These are phyloP conservation scores for Mycalesis mineus DNA, from an alignment of 2,888 invertebrate species.

Conservation along the genomic window DNA sequence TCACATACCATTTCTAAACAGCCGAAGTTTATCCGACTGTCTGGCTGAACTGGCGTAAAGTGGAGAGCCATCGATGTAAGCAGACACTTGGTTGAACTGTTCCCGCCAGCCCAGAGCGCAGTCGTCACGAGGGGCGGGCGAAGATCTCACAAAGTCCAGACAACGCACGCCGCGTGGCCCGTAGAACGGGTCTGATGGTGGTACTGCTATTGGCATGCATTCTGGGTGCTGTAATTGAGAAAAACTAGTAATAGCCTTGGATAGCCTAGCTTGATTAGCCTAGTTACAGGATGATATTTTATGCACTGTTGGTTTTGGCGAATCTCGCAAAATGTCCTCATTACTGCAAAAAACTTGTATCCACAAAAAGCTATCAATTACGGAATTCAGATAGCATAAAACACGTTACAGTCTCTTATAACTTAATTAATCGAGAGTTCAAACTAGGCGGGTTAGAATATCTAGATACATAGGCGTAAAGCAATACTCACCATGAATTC, in stretches of 20 bases:
- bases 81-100: slow-evolving; percentile 90
- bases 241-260: background rate
- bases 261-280: too few species aligned
- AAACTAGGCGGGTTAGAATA: too few species aligned
- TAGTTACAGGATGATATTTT: too few species aligned
- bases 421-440: too few species aligned
- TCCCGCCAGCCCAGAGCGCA: slow-evolving; percentile 90
- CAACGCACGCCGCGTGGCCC: slow-evolving; percentile 84
- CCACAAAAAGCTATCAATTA: too few species aligned
- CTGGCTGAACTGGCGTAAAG: slow-evolving; percentile 88
- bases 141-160: slow-evolving; percentile 89
- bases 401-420: too few species aligned
- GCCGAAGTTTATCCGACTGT: slow-evolving; percentile 84
- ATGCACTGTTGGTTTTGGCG: too few species aligned
- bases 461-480: too few species aligned
- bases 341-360: too few species aligned
- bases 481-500: slow-evolving; percentile 77
- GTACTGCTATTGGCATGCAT: slow-evolving; percentile 88
- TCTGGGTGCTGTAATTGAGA: slow-evolving; percentile 83
- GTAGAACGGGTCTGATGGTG: slow-evolving; percentile 84
- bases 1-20: slow-evolving; percentile 83
- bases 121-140: slow-evolving; percentile 87
- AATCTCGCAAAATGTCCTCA: too few species aligned
- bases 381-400: too few species aligned
- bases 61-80: slow-evolving; percentile 88